Percentiles rank a stretch among this genome's conserved stretches.
These are phyloP conservation scores for Lepidostoma basale DNA, from an alignment of 1,140 invertebrate species.

Conservation along the genomic window DNA sequence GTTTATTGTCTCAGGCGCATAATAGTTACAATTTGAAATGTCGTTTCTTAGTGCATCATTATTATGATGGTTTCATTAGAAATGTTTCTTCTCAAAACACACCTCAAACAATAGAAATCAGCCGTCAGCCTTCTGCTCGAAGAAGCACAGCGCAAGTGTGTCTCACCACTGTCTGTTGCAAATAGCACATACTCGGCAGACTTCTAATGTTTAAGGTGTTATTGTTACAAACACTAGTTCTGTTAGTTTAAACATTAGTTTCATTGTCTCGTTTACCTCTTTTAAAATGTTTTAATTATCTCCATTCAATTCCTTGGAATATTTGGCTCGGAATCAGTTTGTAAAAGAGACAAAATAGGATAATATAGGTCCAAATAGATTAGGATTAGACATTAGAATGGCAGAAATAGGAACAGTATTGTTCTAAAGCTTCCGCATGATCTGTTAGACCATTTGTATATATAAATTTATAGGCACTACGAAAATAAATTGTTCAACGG, in stretches of 20 bases:
- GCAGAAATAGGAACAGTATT: neutral
- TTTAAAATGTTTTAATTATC: neutral
- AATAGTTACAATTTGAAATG: constrained; percentile 32
- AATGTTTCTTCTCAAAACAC: constrained; percentile 23
- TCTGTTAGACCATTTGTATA: constrained; percentile 1
- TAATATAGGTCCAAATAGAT: no score
- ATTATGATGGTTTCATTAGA: constrained; percentile 22
- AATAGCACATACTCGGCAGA: neutral
- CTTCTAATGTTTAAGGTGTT: neutral
- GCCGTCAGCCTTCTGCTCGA: no score
- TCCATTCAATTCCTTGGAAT: neutral
- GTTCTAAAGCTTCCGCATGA: constrained; percentile 17
- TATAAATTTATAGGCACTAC: neutral
- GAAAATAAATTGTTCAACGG: neutral
- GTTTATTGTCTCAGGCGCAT: constrained; percentile 23
- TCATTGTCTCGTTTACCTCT: constrained; percentile 18
- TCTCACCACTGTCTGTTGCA: no score
- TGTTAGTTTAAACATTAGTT: neutral
- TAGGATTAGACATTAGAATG: neutral
- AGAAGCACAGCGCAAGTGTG: no score
- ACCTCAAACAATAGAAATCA: constrained; percentile 2
- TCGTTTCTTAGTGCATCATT: constrained; percentile 31
- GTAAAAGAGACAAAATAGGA: constrained; percentile 10
- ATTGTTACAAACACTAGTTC: constrained; percentile 7
- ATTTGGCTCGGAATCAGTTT: neutral